phyloP scores from a whole-genome alignment of 2,797 vertebrate species.

The Coreius guichenoti region DNA sequence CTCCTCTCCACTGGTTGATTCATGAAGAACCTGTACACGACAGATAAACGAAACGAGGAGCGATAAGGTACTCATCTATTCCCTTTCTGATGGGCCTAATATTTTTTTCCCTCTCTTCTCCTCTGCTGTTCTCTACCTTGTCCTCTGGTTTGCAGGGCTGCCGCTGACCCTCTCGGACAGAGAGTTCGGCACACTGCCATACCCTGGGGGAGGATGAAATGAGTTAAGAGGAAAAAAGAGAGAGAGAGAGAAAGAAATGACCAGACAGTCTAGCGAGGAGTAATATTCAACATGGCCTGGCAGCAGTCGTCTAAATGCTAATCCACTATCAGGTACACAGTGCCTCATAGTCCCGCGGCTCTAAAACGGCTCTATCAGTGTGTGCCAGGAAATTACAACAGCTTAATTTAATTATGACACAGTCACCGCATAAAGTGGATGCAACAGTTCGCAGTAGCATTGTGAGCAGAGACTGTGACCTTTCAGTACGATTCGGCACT shows the following conservation, averaged over 20 bases:
- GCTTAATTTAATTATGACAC: slow-evolving; percentile 48
- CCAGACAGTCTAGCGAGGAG: slow-evolving; percentile 16
- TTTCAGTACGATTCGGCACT: background rate
- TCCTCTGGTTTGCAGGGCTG: background rate
- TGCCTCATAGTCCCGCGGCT: slow-evolving; percentile 36
- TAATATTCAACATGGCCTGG: slow-evolving; percentile 42
- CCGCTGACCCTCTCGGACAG: background rate
- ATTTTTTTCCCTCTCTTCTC: slow-evolving; percentile 8
- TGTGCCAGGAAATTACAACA: slow-evolving; percentile 45
- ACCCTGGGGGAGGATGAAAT: slow-evolving; percentile 23
- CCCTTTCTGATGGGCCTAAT: background rate
- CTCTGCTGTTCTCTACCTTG: slow-evolving; percentile 6
- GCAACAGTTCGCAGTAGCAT: background rate
- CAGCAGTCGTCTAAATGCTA: slow-evolving; percentile 56
- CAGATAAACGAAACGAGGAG: slow-evolving; percentile 18
- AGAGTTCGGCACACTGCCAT: slow-evolving; percentile 1
- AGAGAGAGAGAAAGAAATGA: background rate
- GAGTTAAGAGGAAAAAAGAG: background rate
- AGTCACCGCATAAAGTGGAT: background rate
- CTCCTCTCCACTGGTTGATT: slow-evolving; percentile 23
- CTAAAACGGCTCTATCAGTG: slow-evolving; percentile 24
- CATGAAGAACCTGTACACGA: slow-evolving; percentile 20
- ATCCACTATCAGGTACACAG: slow-evolving; percentile 48
- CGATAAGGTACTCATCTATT: slow-evolving; percentile 19
- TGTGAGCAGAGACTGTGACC: slow-evolving; percentile 7